phyloP scores from a whole-genome alignment of 2,888 invertebrate species.

The Cephus pulcher region DNA sequence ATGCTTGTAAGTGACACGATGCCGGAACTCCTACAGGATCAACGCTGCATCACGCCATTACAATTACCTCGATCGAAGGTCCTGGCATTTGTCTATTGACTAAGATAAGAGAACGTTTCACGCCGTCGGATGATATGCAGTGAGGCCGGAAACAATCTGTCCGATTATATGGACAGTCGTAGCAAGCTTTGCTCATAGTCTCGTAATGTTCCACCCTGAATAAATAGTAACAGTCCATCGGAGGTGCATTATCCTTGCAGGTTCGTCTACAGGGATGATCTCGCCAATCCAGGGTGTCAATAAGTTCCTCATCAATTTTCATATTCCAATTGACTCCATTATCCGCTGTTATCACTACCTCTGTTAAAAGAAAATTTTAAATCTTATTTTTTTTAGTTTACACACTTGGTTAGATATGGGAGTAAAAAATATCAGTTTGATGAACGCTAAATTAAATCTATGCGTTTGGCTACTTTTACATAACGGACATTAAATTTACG shows the following conservation, averaged over 20 bases:
- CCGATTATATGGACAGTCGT: slow-evolving; percentile 79
- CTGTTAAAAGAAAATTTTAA: not conserved
- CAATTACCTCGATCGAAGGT: slow-evolving; percentile 80
- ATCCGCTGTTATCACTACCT: slow-evolving; percentile 23
- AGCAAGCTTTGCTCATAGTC: slow-evolving; percentile 90
- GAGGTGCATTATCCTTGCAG: slow-evolving; percentile 71
- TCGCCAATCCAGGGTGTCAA: slow-evolving; percentile 26
- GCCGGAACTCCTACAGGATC: not conserved
- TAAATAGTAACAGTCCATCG: slow-evolving; percentile 78
- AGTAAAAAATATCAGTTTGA: not conserved
- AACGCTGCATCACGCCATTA: not conserved
- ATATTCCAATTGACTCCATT: slow-evolving; percentile 26
- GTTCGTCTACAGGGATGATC: slow-evolving; percentile 75
- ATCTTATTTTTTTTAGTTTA: no score
- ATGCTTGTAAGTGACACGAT: not conserved
- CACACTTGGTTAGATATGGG: no score
- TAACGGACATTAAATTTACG: no score
- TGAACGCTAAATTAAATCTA: no score
- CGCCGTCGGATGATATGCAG: slow-evolving; percentile 88
- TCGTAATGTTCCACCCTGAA: slow-evolving; percentile 87
- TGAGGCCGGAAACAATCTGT: slow-evolving; percentile 83
- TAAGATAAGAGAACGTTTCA: slow-evolving; percentile 79
- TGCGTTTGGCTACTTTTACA: no score
- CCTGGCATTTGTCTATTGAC: slow-evolving; percentile 91
- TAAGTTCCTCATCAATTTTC: slow-evolving; percentile 21